Conservation (phyloP, 2,888 invertebrate genomes). For the Operophtera brumata region DNA sequence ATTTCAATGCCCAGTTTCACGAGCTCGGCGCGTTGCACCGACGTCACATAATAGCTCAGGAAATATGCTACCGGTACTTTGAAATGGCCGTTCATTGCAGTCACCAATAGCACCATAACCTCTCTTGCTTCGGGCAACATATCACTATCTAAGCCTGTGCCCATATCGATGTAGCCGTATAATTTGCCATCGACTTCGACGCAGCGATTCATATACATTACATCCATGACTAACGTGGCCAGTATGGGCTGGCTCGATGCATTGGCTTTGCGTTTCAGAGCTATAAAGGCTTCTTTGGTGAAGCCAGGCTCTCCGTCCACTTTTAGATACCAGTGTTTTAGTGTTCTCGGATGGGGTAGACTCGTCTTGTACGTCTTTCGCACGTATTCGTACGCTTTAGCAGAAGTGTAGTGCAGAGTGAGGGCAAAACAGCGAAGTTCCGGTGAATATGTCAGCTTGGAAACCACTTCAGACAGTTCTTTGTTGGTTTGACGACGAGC, state of each 20-base stretch:
- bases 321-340: slow-evolving; percentile 29
- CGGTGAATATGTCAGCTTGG: slow-evolving; percentile 22
- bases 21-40: slow-evolving; percentile 10
- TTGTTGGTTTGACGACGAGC: slow-evolving; percentile 16
- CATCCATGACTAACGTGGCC: slow-evolving; percentile 20
- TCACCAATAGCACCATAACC: slow-evolving; percentile 4
- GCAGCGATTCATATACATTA: slow-evolving; percentile 18
- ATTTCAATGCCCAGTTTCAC: slow-evolving; percentile 14
- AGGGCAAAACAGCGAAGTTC: slow-evolving; percentile 33
- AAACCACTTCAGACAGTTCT: slow-evolving; percentile 14
- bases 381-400: slow-evolving; percentile 27
- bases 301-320: slow-evolving; percentile 27
- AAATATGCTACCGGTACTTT: slow-evolving; percentile 19
- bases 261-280: slow-evolving; percentile 20
- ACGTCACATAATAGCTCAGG: slow-evolving; percentile 3
- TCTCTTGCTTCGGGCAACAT: slow-evolving; percentile 5
- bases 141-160: slow-evolving; percentile 6
- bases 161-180: slow-evolving; percentile 15
- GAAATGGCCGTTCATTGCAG: slow-evolving; percentile 16
- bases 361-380: slow-evolving; percentile 22
- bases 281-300: slow-evolving; percentile 26
- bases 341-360: slow-evolving; percentile 32
- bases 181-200: slow-evolving; percentile 11
- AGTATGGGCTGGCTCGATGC: slow-evolving; percentile 14
- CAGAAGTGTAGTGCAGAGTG: slow-evolving; percentile 30